A percentile compares a stretch with the other conserved stretches of the same genome.
phyloP scores from a whole-genome alignment of 1,140 invertebrate species.

The Oreohelix idahoensis region DNA sequence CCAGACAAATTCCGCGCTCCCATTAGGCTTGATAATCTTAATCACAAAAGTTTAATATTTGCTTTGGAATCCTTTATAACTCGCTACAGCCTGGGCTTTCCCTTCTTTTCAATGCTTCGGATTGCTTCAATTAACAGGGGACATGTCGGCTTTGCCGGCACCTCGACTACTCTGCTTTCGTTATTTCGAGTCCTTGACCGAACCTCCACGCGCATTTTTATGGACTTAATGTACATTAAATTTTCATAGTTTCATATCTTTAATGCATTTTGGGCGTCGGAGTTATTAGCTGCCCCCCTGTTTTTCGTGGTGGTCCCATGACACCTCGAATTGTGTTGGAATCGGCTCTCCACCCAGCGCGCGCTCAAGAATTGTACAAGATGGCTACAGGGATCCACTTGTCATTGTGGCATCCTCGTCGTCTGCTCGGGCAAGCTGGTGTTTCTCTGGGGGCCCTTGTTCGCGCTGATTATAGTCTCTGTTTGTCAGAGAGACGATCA shows the following conservation, averaged over 20 bases:
- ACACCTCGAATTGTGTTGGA: neutral
- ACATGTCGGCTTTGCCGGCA: neutral
- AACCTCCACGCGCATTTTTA: neutral
- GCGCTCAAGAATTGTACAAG: conserved; percentile 19
- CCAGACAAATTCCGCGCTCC: neutral
- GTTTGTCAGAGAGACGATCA: conserved; percentile 13
- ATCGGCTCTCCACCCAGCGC: neutral
- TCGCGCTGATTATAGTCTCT: conserved; percentile 12
- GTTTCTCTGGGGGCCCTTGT: neutral
- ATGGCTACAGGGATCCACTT: conserved; percentile 21
- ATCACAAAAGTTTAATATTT: conserved; percentile 47
- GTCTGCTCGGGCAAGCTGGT: neutral
- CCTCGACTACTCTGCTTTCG: neutral
- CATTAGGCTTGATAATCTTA: conserved; percentile 35
- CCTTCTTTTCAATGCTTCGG: neutral
- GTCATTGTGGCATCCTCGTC: neutral
- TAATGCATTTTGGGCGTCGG: conserved; percentile 46
- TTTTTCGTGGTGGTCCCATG: neutral
- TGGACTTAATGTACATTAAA: conserved; percentile 50
- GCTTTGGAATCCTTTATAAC: neutral
- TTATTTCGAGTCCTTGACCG: conserved; percentile 8
- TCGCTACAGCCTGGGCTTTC: neutral
- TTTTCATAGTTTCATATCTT: conserved; percentile 53
- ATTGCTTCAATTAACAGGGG: neutral
- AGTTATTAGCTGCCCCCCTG: conserved; percentile 27